Evolutionary conservation across 2,113 vertebrate species (phyloP), one percentile per base, ranked within the genome.

Genomic region (Cyanoramphus novaezelandiae): DNA sequence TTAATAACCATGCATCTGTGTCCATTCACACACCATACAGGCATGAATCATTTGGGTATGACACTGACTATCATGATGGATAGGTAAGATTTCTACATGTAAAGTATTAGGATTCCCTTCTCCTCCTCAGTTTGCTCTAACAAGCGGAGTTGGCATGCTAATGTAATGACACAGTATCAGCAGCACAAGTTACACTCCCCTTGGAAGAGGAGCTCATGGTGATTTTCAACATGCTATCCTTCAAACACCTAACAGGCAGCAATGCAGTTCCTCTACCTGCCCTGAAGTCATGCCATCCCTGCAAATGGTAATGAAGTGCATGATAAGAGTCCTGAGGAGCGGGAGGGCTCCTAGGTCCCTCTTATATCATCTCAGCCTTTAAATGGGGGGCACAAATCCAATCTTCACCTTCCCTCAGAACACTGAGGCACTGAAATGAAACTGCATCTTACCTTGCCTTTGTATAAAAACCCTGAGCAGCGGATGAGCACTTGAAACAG

Each of bases 391-490:
- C 44, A 67, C 23, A 84, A 46, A 89, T 67, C 46, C 39, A 35
- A 39, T 74, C 63, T 41, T 67, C 46, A 37, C 33, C 35, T 60
- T 43, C 35, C 15, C 1, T 0, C 52, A 60, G 65, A 47, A 79
- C 17, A 13, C 24, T 44, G 0, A 68, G 53, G 49, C 70, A 71
- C 9, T 13, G 18, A 80, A 72, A 70, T 24, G 25, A 50, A 75
- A 65, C 3, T 24, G 53, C 24, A 31, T 12, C 60, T 96, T 98
- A 99, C 99, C 99, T 99, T 99, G 99, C 97, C 98, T 99, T 97
- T 99, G 99, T 94, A 99, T 99, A 98, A 99, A 99, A 98, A 99
- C 97, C 94, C 99, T 97, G 74, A 99, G 99, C 76, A 99, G 98
- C 0, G 99, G 99, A 93, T 99, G 99, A 41, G 99, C 99, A 2